A percentile compares a stretch with the other conserved stretches of the same genome.
Evolutionary conservation across 1,140 invertebrate species (phyloP).

Genomic region (Plectrocnemia conspersa): DNA sequence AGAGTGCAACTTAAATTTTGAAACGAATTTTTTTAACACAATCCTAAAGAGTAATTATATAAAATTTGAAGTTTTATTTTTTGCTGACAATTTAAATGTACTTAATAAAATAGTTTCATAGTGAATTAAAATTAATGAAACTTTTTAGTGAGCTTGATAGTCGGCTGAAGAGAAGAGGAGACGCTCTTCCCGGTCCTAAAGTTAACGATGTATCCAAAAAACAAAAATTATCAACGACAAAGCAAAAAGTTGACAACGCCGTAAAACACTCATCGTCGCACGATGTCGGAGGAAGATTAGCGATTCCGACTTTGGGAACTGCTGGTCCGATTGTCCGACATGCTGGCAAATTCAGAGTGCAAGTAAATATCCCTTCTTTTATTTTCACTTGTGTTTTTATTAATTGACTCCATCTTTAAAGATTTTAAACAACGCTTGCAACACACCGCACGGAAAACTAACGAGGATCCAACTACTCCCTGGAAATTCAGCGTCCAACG

Average conservation of each 20-base stretch:
- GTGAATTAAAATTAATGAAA: too few relatives aligned
- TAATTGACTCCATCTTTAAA: constrained; percentile 34
- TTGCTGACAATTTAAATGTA: too few relatives aligned
- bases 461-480: constrained; percentile 51
- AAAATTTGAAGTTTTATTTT: too few relatives aligned
- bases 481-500: constrained; percentile 49
- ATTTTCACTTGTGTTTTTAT: background rate
- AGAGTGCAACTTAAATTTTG: too few relatives aligned
- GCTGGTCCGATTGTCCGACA: constrained; percentile 44
- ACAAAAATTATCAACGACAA: constrained; percentile 22
- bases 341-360: constrained; percentile 38
- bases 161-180: constrained; percentile 36
- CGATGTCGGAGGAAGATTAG: constrained; percentile 31
- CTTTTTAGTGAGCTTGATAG: constrained; percentile 26
- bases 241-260: constrained; percentile 15
- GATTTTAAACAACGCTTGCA: constrained; percentile 54
- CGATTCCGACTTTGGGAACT: constrained; percentile 40
- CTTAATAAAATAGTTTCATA: too few relatives aligned
- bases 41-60: too few relatives aligned
- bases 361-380: constrained; percentile 19
- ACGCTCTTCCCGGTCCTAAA: constrained; percentile 43
- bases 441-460: constrained; percentile 50
- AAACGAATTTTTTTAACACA: too few relatives aligned
- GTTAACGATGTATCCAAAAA: constrained; percentile 38
- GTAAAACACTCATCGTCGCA: constrained; percentile 17